Base-by-base conservation (phyloP, 2,888 invertebrate genomes). In the Aplocera efformata region DNA sequence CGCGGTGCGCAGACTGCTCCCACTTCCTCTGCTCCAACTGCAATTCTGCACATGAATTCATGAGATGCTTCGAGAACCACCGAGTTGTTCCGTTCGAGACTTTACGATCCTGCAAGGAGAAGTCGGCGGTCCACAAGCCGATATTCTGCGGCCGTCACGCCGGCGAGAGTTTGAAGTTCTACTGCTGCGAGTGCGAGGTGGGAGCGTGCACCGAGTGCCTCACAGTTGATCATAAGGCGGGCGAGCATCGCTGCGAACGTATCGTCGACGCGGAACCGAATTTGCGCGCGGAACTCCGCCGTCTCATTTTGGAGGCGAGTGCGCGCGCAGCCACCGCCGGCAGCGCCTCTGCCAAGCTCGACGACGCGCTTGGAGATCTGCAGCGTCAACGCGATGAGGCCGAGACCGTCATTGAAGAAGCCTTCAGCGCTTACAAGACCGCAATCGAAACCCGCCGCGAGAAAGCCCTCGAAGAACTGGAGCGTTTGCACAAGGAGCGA, bases 51-150 rank as follows among this genome's bases (percentile, higher is more conserved):
- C 98, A 98, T 79, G 95, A 96, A 78, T 97, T 95, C 71, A 98
- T 98, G 98, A 92, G 97, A 56, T 97, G 98, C 86, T 98, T 98
- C 75, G 98, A 98, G 79, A 96, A 96, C 65, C 98, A 98, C 77
- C 91, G 94, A 77, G 97, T 97, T 24, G 93, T 97, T 35, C 93
- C 94, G 27, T 93, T 98, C 69, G 97, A 97, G 64, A 96, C 96
- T 58, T 89, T 97, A 71, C 92, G 93, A 63, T 90, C 91, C 60
- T 93, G 94, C 53, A 93, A 93, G 61, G 93, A 94, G 69, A 93
- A 94, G 62, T 90, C 95, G 53, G 94, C 95, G 35, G 93, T 97
- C 55, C 97, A 97, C 69, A 96, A 96, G 78, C 96, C 97, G 24
- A 92, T 98, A 44, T 94, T 94, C 71, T 98, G 98, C 75, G 90